These are phyloP conservation scores for Myopa tessellatipennis DNA, from an alignment of 2,888 invertebrate species.

Conservation along the genomic window DNA sequence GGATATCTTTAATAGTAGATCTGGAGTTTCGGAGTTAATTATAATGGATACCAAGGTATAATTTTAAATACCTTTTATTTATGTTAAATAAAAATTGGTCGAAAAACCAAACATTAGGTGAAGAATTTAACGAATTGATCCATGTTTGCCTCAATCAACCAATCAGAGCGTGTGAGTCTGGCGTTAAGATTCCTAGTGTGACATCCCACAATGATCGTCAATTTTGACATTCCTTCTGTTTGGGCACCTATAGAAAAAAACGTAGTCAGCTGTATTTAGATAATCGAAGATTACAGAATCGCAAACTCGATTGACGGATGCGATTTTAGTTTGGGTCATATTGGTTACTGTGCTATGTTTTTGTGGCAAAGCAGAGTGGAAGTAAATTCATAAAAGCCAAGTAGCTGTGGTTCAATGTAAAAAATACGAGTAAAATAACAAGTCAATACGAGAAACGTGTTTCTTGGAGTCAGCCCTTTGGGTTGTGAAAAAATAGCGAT, in stretches of 20 bases:
- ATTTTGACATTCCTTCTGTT: background rate
- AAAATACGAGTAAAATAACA: too few species aligned
- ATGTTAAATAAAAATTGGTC: too few species aligned
- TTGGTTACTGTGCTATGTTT: conserved; percentile 12
- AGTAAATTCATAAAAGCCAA: background rate
- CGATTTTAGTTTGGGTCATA: conserved; percentile 4
- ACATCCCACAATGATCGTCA: too few species aligned
- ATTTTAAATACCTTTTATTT: too few species aligned
- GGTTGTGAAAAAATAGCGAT: conserved; percentile 49
- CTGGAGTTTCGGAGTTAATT: too few species aligned
- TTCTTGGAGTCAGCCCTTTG: background rate
- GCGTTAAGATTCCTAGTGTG: too few species aligned
- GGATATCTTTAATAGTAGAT: too few species aligned
- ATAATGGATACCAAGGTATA: too few species aligned
- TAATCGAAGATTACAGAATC: background rate
- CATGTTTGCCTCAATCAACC: too few species aligned
- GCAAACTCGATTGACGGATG: conserved; percentile 4
- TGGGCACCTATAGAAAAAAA: conserved; percentile 2
- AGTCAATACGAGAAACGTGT: background rate
- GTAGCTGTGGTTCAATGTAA: background rate
- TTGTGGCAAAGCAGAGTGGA: background rate
- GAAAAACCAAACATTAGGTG: too few species aligned
- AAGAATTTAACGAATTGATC: too few species aligned
- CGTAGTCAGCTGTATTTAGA: conserved; percentile 20
- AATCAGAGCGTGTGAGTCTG: too few species aligned